phyloP scores from a whole-genome alignment of 2,888 invertebrate species.

The Blomia tropicalis region DNA sequence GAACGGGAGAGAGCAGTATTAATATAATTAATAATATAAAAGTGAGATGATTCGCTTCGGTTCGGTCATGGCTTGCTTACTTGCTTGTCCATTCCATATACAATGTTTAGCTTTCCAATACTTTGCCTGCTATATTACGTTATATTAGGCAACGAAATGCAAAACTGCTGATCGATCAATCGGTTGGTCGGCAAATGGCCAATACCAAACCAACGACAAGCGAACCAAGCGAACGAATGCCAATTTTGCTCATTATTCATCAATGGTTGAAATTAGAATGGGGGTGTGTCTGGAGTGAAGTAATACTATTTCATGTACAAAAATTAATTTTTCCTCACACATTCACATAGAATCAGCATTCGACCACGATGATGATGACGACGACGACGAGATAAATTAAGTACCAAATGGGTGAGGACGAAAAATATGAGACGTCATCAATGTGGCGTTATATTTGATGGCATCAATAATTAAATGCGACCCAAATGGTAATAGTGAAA shows the following conservation, averaged over 20 bases:
- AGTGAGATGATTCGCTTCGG: slow-evolving; percentile 5
- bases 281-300: too few species aligned
- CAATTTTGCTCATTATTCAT: slow-evolving; percentile 12
- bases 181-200: not conserved
- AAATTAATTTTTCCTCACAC: not conserved
- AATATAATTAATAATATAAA: slow-evolving; percentile 6
- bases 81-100: not conserved
- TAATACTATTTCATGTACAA: slow-evolving; percentile 6
- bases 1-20: slow-evolving; percentile 3
- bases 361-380: not conserved
- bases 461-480: not conserved
- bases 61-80: not conserved
- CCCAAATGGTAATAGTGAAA: too few species aligned
- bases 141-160: too few species aligned
- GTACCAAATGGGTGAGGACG: too few species aligned
- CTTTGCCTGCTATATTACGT: too few species aligned
- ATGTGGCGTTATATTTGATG: too few species aligned
- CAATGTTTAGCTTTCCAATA: not conserved
- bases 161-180: slow-evolving; percentile 15
- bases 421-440: too few species aligned
- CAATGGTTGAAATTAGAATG: not conserved
- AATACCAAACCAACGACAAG: not conserved
- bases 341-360: not conserved
- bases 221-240: not conserved
- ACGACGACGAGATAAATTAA: too few species aligned